These are phyloP conservation scores for Pelochelys cantorii DNA, from an alignment of 2,797 vertebrate genomes.

Conservation along the genomic window DNA sequence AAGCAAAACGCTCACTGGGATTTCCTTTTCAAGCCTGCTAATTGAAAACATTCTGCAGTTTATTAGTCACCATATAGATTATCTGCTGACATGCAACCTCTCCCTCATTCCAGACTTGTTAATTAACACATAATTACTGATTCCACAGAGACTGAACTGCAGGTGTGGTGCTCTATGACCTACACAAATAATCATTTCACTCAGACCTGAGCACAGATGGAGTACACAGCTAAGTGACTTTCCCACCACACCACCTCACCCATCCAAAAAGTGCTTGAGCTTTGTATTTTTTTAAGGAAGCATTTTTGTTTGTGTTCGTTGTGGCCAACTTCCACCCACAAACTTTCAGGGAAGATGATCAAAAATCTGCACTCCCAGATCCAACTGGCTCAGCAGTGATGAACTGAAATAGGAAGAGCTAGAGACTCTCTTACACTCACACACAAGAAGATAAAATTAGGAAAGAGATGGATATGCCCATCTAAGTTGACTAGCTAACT, in stretches of 20 bases:
- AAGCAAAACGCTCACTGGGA: slow-evolving; percentile 73
- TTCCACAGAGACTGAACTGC: slow-evolving; percentile 75
- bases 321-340: slow-evolving; percentile 7
- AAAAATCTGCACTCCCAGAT: not conserved
- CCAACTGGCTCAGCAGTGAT: slow-evolving; percentile 33
- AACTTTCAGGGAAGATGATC: not conserved
- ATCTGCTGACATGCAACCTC: slow-evolving; percentile 77
- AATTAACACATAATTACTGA: slow-evolving; percentile 87
- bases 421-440: not conserved
- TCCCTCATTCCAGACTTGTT: slow-evolving; percentile 84
- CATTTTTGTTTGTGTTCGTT: not conserved
- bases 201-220: not conserved
- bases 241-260: slow-evolving; percentile 21
- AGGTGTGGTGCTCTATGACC: slow-evolving; percentile 76
- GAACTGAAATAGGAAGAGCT: slow-evolving; percentile 52
- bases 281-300: not conserved
- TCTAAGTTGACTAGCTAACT: not conserved
- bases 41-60: slow-evolving; percentile 87
- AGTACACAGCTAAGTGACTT: not conserved
- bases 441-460: not conserved
- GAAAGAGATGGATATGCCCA: not conserved
- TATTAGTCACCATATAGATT: slow-evolving; percentile 85
- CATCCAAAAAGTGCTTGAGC: not conserved
- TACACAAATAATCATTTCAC: slow-evolving; percentile 34
- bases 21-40: slow-evolving; percentile 84